Evolutionary conservation across 53 echinoderm and acorn worm species (phyloP).

Genomic region (Apostichopus leukothele): DNA sequence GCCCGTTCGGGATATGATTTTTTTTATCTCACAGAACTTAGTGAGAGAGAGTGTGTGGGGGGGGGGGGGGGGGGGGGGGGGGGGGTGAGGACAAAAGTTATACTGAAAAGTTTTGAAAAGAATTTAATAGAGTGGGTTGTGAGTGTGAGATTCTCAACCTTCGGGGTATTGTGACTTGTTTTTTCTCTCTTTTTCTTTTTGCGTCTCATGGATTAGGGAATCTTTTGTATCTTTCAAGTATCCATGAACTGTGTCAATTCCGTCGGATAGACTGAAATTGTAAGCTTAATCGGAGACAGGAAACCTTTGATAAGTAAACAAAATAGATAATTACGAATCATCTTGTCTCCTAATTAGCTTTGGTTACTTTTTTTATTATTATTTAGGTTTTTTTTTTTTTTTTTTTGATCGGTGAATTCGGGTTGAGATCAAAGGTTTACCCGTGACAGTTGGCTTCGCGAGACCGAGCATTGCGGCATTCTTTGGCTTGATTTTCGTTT

Average conservation of each 20-base stretch:
- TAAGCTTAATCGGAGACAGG: not conserved
- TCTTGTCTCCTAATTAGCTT: not conserved
- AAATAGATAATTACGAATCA: not conserved
- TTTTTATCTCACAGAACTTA: too few species aligned
- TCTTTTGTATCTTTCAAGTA: slow-evolving; percentile 20
- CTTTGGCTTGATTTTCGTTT: too few species aligned
- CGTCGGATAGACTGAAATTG: not conserved
- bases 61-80: too few species aligned
- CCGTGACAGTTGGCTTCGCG: too few species aligned
- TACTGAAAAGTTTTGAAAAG: not conserved
- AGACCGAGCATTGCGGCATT: too few species aligned
- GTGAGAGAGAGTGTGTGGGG: not conserved
- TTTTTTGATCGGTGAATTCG: not conserved
- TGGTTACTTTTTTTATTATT: not conserved
- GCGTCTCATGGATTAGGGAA: not conserved
- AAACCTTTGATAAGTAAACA: slow-evolving; percentile 5
- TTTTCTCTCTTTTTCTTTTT: not conserved
- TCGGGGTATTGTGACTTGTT: not conserved
- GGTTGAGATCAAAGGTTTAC: slow-evolving; percentile 14
- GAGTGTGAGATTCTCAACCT: not conserved
- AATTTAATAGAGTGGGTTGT: not conserved
- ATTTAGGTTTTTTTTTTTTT: too few species aligned
- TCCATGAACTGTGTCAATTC: slow-evolving; percentile 21
- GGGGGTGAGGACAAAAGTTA: slow-evolving; percentile 8
- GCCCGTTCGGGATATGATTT: too few species aligned